Evolutionary conservation across 1,140 invertebrate genomes (phyloP).

Genomic region (Drosophila kikkawai): DNA sequence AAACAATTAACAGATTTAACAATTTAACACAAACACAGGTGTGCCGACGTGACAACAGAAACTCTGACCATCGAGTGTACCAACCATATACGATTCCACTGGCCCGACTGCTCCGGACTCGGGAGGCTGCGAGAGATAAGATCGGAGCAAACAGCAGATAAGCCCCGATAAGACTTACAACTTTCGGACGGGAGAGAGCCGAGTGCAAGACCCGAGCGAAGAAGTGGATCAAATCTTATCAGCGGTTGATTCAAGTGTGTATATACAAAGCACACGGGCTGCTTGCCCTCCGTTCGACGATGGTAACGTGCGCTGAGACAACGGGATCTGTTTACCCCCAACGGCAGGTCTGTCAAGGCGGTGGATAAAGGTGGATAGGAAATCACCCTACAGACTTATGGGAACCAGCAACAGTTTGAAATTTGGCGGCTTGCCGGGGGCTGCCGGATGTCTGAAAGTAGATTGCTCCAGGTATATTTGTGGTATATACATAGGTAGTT

Average conservation of each 20-base stretch:
- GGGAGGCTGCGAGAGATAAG: conserved; percentile 65
- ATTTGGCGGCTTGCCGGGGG: background rate
- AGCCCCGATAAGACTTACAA: conserved; percentile 52
- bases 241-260: conserved; percentile 19
- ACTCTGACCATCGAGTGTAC: conserved; percentile 44
- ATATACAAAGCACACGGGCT: conserved; percentile 51
- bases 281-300: conserved; percentile 24
- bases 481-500: background rate
- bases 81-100: conserved; percentile 37
- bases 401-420: background rate
- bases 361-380: conserved; percentile 3
- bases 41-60: conserved; percentile 36
- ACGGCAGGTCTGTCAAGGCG: conserved; percentile 3
- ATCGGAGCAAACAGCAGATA: conserved; percentile 66
- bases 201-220: conserved; percentile 49
- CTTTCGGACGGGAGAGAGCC: conserved; percentile 45
- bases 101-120: conserved; percentile 7
- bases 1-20: conserved; percentile 36
- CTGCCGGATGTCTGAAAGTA: conserved; percentile 18
- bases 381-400: background rate
- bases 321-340: conserved; percentile 41
- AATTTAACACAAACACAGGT: conserved; percentile 24
- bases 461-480: background rate
- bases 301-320: conserved; percentile 66
- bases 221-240: conserved; percentile 38